These are phyloP conservation scores for Cyrtodaria siliqua DNA, from an alignment of 2,888 invertebrate species.

Conservation along the genomic window DNA sequence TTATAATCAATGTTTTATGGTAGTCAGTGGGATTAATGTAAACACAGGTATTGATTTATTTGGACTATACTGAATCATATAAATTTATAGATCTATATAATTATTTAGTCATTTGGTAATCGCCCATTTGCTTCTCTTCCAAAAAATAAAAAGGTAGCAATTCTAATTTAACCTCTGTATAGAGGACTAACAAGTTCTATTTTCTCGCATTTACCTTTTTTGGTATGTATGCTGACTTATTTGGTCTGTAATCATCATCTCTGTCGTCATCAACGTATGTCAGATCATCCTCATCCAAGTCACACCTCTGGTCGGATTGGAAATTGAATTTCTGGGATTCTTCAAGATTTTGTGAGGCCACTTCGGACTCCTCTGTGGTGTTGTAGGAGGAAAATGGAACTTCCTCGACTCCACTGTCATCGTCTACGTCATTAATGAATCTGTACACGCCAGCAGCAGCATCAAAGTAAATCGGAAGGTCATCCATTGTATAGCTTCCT, in stretches of 20 bases:
- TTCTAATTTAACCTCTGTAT: no score
- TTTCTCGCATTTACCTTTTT: no score
- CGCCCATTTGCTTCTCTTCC: no score
- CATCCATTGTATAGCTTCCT: no score
- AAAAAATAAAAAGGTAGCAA: no score
- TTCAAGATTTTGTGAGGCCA: conserved; percentile 2
- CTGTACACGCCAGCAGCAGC: conserved; percentile 28
- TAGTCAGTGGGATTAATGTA: no score
- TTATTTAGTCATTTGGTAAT: no score
- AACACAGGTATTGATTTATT: no score
- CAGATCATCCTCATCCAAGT: conserved; percentile 42
- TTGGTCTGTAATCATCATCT: conserved; percentile 53
- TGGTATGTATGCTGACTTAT: conserved; percentile 8
- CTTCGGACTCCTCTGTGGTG: conserved; percentile 11
- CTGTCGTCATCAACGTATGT: conserved; percentile 50
- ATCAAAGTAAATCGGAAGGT: conserved; percentile 31
- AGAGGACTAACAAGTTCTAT: no score
- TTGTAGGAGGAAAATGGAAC: conserved; percentile 54
- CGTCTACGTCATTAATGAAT: conserved; percentile 35
- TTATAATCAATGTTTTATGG: no score
- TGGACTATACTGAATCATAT: no score
- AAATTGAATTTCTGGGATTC: neutral
- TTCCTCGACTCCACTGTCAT: conserved; percentile 48
- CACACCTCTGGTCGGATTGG: neutral
- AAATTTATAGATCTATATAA: no score